Percentiles rank a stretch among this genome's conserved stretches.
Conservation (phyloP, 2,113 vertebrate genomes). For the Puntigrus tetrazona region DNA sequence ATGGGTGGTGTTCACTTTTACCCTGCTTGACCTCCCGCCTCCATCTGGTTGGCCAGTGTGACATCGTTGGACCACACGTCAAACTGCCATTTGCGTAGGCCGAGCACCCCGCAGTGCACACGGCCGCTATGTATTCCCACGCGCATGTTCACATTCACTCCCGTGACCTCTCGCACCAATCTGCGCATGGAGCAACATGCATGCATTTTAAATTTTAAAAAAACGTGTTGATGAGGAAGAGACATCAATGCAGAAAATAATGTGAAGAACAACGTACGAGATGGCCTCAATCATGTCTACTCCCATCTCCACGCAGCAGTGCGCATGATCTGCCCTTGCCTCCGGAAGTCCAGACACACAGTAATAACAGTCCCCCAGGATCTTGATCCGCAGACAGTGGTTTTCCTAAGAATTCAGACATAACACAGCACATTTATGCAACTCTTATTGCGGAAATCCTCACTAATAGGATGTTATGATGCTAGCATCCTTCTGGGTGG, state of each 20-base stretch:
- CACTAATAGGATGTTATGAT: not conserved
- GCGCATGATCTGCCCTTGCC: slow-evolving; percentile 90
- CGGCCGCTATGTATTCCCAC: slow-evolving; percentile 96
- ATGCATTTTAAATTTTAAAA: not conserved
- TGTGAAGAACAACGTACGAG: slow-evolving; percentile 80
- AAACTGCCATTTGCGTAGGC: slow-evolving; percentile 95
- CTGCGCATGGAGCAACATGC: slow-evolving; percentile 66
- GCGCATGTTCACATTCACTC: slow-evolving; percentile 96
- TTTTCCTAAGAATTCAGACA: slow-evolving; percentile 81
- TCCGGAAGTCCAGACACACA: slow-evolving; percentile 94
- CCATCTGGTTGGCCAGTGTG: slow-evolving; percentile 95
- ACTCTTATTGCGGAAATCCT: not conserved
- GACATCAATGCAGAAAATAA: not conserved
- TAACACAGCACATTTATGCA: not conserved
- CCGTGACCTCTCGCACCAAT: slow-evolving; percentile 93
- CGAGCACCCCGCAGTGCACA: slow-evolving; percentile 92
- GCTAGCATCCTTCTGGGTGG: not conserved
- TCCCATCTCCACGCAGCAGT: slow-evolving; percentile 98
- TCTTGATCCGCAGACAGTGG: slow-evolving; percentile 96
- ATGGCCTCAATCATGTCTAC: slow-evolving; percentile 98
- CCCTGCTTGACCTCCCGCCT: slow-evolving; percentile 92
- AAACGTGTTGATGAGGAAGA: not conserved
- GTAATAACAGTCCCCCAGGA: slow-evolving; percentile 96
- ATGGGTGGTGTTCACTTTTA: slow-evolving; percentile 65
- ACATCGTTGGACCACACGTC: slow-evolving; percentile 98